Base-by-base conservation (phyloP, 2,888 invertebrate species). In the Diloba caeruleocephala region DNA sequence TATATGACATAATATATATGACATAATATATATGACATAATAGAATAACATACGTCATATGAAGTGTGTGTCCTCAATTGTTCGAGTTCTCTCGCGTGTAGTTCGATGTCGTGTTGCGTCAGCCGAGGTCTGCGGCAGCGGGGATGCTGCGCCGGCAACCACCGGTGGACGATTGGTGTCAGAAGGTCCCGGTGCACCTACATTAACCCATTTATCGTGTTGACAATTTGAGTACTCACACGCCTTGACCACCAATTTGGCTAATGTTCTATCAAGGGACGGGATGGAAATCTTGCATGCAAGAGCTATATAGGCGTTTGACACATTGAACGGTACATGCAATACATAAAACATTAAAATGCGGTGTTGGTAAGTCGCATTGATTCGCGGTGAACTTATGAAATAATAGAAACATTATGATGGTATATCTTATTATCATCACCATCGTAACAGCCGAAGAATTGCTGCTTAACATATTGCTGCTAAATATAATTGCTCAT, bases 91-190 rank as follows among this genome's bases (percentile, higher is more conserved):
- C 84, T 74, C 1, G 87, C 85, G 21, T 89, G 85, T 1, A 88
- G 55, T 36, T 90, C 91, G 12, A 90, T 89, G 56, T 88, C 80
- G 58, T 88, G 84, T 37, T 84, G 87, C 0, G 89, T 85, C 28
- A 87, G 85, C 0, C 89, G 82, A n/a, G 92, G 92, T 0, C 82
- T 80, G 1, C 70, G 81, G 69, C 92, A 91, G 63, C 80, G 82
- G 0, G 82, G 76, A 61, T 86, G 76, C 71, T 92, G 92, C 21
- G 75, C 54, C 0, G 92, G 93, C 61, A 95, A 77, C 82, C 94
- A 94, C 10, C 93, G 84, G 70, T 95, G 95, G 41, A 96, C 92
- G 12, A 96, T 74, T 1, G 96, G 96, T 10, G 96, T 95, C 49
- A 96, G 87, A 5, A 96, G 84, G 71, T 95, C 95, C n/a, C 94